phyloP scores from a whole-genome alignment of 2,888 invertebrate species.

The Microplitis manilae region DNA sequence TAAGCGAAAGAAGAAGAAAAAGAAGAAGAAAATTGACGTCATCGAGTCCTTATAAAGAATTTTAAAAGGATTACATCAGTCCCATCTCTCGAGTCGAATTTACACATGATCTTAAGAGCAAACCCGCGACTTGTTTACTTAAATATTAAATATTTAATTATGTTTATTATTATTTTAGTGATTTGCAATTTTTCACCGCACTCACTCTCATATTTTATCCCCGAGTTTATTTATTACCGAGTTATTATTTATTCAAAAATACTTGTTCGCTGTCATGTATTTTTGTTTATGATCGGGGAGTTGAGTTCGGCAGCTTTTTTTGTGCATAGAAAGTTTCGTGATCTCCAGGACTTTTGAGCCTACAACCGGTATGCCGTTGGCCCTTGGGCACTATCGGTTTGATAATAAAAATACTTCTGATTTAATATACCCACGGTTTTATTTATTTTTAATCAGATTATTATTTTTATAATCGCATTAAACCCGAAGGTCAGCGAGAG shows the following conservation, averaged over 20 bases:
- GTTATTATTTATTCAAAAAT: slow-evolving; percentile 25
- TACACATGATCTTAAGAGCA: not conserved
- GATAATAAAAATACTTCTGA: not conserved
- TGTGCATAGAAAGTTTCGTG: slow-evolving; percentile 8
- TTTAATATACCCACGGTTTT: not conserved
- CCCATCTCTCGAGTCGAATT: no score
- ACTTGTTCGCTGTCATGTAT: slow-evolving; percentile 39
- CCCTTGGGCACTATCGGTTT: slow-evolving; percentile 3
- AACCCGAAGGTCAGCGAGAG: slow-evolving; percentile 18
- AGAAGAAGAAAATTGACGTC: not conserved
- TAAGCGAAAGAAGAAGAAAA: not conserved
- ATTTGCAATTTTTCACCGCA: not conserved
- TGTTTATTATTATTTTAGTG: not conserved
- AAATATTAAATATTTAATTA: not conserved
- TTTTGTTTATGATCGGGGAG: not conserved
- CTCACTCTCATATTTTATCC: not conserved
- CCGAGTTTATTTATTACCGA: not conserved
- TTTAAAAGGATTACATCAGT: not conserved
- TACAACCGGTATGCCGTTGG: slow-evolving; percentile 10
- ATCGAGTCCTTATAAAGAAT: not conserved
- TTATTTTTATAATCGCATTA: slow-evolving; percentile 5
- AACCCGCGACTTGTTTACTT: not conserved
- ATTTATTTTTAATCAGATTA: not conserved
- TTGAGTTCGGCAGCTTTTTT: not conserved
- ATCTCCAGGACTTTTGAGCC: not conserved